Evolutionary conservation across 2,888 invertebrate genomes (phyloP).

Genomic region (Onthophagus sagittarius): DNA sequence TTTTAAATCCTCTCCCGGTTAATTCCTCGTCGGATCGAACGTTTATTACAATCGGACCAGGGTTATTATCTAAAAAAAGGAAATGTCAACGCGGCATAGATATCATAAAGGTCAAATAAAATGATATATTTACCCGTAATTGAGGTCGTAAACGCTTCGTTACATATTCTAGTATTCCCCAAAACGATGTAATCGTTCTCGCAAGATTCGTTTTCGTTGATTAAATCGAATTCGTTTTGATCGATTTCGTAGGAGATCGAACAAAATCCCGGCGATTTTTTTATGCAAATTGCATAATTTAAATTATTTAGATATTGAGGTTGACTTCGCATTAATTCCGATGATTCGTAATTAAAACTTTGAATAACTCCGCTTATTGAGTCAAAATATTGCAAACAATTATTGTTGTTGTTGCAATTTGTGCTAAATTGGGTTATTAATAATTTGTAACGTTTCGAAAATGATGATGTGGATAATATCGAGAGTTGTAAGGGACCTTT

Average conservation of each 20-base stretch:
- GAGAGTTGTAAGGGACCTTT: slow-evolving; percentile 63
- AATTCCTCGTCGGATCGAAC: slow-evolving; percentile 63
- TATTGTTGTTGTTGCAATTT: slow-evolving; percentile 47
- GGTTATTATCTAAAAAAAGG: slow-evolving; percentile 59
- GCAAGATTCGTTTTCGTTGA: slow-evolving; percentile 45
- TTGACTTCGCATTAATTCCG: slow-evolving; percentile 51
- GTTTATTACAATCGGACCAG: slow-evolving; percentile 67
- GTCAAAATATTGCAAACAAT: slow-evolving; percentile 62
- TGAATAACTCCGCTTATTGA: slow-evolving; percentile 59
- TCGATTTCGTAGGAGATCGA: slow-evolving; percentile 58
- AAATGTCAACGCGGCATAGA: too few species aligned
- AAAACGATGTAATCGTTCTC: slow-evolving; percentile 71
- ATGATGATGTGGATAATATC: slow-evolving; percentile 56
- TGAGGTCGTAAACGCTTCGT: slow-evolving; percentile 69
- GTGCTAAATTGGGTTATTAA: slow-evolving; percentile 56
- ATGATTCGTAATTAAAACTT: slow-evolving; percentile 65
- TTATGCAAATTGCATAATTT: slow-evolving; percentile 72
- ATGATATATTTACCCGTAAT: slow-evolving; percentile 55
- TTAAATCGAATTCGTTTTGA: slow-evolving; percentile 61
- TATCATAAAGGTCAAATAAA: neutral
- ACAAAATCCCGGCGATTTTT: slow-evolving; percentile 60
- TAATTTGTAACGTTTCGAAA: slow-evolving; percentile 60
- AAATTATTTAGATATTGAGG: slow-evolving; percentile 68
- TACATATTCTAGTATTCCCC: slow-evolving; percentile 68
- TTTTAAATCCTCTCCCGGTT: slow-evolving; percentile 66